Evolutionary conservation across 2,797 vertebrate genomes (phyloP).

Genomic region (Anas capensis): DNA sequence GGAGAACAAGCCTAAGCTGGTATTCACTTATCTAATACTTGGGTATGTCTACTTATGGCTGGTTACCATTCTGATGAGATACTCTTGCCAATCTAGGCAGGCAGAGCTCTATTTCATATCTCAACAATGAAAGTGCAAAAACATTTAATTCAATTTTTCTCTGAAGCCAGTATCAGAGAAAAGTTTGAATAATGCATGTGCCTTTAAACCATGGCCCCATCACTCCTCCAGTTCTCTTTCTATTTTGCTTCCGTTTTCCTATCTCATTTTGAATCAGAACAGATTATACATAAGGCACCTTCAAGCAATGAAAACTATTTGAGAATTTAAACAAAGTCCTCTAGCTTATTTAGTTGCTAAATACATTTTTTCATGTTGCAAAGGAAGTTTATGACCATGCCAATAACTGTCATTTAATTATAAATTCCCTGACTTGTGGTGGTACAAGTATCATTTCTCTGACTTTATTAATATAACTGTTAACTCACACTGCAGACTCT

Average conservation of each 20-base stretch:
- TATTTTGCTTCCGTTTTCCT: constrained; percentile 13
- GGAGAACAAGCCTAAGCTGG: neutral
- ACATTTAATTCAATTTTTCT: neutral
- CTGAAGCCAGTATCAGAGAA: neutral
- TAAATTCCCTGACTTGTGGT: neutral
- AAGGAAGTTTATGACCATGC: neutral
- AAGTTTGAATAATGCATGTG: constrained; percentile 38
- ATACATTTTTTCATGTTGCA: neutral
- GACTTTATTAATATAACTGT: neutral
- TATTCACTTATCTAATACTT: neutral
- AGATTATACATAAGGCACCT: constrained; percentile 1
- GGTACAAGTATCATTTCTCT: neutral
- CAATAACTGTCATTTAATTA: constrained; percentile 11
- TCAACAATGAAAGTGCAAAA: neutral
- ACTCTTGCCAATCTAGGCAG: neutral
- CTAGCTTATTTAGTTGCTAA: constrained; percentile 44
- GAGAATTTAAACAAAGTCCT: constrained; percentile 33
- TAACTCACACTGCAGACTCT: neutral
- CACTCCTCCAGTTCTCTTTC: neutral
- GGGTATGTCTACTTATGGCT: neutral
- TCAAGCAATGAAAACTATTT: neutral
- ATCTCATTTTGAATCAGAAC: constrained; percentile 19
- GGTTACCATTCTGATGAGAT: neutral
- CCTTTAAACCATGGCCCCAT: neutral
- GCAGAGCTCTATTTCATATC: neutral